Evolutionary conservation across 2,888 invertebrate genomes (phyloP).

Genomic region (Leptothorax acervorum): DNA sequence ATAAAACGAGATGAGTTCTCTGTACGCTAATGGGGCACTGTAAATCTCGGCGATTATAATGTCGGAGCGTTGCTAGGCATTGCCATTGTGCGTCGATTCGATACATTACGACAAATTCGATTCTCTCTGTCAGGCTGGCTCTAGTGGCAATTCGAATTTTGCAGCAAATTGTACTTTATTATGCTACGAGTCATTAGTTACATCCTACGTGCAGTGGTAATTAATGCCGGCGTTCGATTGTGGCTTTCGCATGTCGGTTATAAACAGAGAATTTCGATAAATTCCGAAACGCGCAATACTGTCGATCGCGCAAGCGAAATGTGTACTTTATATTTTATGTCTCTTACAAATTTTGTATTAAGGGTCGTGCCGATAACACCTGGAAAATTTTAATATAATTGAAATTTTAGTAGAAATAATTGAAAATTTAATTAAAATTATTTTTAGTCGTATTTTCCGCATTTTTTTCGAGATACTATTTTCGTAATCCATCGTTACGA

Average conservation of each 20-base stretch:
- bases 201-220: slow-evolving; percentile 9
- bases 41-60: slow-evolving; percentile 43
- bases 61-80: not conserved
- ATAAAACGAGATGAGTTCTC: slow-evolving; percentile 41
- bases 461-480: not conserved
- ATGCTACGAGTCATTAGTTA: slow-evolving; percentile 48
- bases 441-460: not conserved
- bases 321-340: not conserved
- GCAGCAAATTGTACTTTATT: slow-evolving; percentile 40
- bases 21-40: slow-evolving; percentile 33
- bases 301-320: not conserved
- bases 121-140: slow-evolving; percentile 2
- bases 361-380: not conserved
- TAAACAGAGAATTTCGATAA: slow-evolving; percentile 35
- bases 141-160: slow-evolving; percentile 28
- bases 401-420: not conserved
- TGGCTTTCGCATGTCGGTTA: not conserved
- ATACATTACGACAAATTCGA: slow-evolving; percentile 37
- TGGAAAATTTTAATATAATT: not conserved
- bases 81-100: not conserved
- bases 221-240: slow-evolving; percentile 3
- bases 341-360: slow-evolving; percentile 9
- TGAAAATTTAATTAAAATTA: slow-evolving; percentile 11
- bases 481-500: not conserved
- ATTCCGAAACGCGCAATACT: not conserved